Percentiles rank a stretch among this genome's conserved stretches.
Conservation (phyloP, 2,888 invertebrate species). For the Argyresthia goedartella region DNA sequence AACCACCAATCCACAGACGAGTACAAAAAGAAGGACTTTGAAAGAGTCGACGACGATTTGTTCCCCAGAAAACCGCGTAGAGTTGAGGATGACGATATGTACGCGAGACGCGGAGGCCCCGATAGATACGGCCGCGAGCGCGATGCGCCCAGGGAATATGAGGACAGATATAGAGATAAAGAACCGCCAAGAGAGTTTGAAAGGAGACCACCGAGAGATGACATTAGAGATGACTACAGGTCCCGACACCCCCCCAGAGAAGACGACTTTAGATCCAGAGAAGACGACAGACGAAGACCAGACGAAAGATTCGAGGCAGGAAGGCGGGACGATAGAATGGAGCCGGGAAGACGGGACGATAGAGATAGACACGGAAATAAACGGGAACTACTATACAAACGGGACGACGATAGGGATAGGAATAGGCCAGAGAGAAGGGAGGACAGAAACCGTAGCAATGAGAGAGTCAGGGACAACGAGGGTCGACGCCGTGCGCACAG, state of each 20-base stretch:
- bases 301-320: slow-evolving; percentile 6
- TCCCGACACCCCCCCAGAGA: slow-evolving; percentile 14
- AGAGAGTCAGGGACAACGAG: slow-evolving; percentile 43
- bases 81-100: slow-evolving; percentile 20
- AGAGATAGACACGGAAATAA: slow-evolving; percentile 8
- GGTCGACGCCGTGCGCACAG: slow-evolving; percentile 18
- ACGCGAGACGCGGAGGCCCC: slow-evolving; percentile 13
- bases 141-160: slow-evolving; percentile 13
- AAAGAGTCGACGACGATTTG: slow-evolving; percentile 45
- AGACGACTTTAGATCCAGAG: slow-evolving; percentile 27
- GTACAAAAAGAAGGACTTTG: slow-evolving; percentile 24
- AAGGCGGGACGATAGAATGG: slow-evolving; percentile 15
- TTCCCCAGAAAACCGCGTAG: slow-evolving; percentile 33
- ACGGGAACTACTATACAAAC: slow-evolving; percentile 11
- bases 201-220: slow-evolving; percentile 7
- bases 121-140: slow-evolving; percentile 28
- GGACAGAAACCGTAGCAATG: slow-evolving; percentile 33
- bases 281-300: slow-evolving; percentile 19
- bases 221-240: slow-evolving; percentile 19
- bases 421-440: slow-evolving; percentile 23
- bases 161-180: slow-evolving; percentile 7
- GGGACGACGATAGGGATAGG: slow-evolving; percentile 28
- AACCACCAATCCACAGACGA: slow-evolving; percentile 71
- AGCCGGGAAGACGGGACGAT: slow-evolving; percentile 28
- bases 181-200: not conserved